Evolutionary conservation across 1,140 invertebrate species (phyloP), one percentile per base, ranked within the genome.

Genomic region (Hermetia illucens): DNA sequence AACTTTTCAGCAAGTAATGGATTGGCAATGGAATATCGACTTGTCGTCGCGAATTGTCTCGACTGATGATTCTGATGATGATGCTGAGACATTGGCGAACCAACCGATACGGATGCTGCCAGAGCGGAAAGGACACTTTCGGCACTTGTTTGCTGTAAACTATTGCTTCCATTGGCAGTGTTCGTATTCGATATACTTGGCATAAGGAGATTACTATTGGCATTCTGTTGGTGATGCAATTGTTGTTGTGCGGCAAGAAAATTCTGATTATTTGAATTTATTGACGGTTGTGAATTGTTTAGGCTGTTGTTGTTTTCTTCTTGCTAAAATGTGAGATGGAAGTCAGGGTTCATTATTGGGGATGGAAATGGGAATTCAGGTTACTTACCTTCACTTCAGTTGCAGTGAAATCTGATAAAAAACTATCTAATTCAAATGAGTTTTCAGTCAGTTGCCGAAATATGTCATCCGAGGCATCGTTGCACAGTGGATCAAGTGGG

Each of bases 331-430:
- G 15, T 30, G 16, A 41, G n/a, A 27, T 20, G 27, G 33, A 34
- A 37, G 21, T 40, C 5, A 22, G 12, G 19, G 22, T 31, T 13
- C 35, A 27, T 21, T 34, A 38, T 31, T 18, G 31, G 19, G 17
- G 20, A 37, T 9, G 8, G 8, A 9, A 9, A n/a, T n/a, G n/a
- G 38, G 13, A 19, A 15, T 29, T 27, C 15, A 37, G 5, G 13
- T 17, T 27, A 39, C 49, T 58, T 56, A 68, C 66, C 61, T 69
- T 69, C 42, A 69, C 65, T 46, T 67, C 60, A 44, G 55, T 56
- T 43, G 58, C 54, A 42, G 63, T 65, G 46, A 69, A 60, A 51
- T 69, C 67, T 37, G 64, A 68, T 21, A 69, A 57, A 42, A 69
- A 56, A 50, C 60, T 65, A 41, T 69, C 66, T 42, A 69, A 64